phyloP scores from a whole-genome alignment of 2,797 vertebrate genomes.

The Onychomys leucogaster region DNA sequence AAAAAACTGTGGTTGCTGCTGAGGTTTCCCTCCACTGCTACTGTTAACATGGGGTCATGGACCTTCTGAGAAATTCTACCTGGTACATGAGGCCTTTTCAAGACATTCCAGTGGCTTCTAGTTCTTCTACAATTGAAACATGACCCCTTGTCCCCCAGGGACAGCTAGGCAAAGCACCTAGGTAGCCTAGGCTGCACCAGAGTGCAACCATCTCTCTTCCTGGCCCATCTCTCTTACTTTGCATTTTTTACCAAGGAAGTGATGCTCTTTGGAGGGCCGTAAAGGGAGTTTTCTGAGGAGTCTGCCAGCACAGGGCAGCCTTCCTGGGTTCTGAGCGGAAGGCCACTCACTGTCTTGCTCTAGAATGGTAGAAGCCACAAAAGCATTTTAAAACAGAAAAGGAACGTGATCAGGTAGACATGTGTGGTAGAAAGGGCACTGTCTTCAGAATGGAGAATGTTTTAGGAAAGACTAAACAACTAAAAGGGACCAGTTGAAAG shows the following conservation, averaged over 20 bases:
- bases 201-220: not conserved
- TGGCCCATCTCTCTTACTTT: not conserved
- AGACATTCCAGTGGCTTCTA: not conserved
- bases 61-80: not conserved
- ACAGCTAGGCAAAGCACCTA: not conserved
- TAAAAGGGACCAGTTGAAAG: not conserved
- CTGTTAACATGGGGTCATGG: conserved; percentile 6
- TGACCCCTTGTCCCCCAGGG: not conserved
- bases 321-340: not conserved
- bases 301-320: not conserved
- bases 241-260: not conserved
- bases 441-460: not conserved
- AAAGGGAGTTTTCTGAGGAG: not conserved
- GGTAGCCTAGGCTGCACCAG: not conserved
- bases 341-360: not conserved
- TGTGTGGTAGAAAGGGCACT: not conserved
- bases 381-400: not conserved
- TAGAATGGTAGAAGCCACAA: not conserved
- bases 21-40: not conserved
- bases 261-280: not conserved
- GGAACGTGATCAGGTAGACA: not conserved
- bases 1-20: not conserved
- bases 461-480: not conserved
- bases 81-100: not conserved
- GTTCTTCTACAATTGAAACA: not conserved